Base-by-base conservation (phyloP, 2,797 vertebrate species). In the Rhynchonycteris naso region DNA sequence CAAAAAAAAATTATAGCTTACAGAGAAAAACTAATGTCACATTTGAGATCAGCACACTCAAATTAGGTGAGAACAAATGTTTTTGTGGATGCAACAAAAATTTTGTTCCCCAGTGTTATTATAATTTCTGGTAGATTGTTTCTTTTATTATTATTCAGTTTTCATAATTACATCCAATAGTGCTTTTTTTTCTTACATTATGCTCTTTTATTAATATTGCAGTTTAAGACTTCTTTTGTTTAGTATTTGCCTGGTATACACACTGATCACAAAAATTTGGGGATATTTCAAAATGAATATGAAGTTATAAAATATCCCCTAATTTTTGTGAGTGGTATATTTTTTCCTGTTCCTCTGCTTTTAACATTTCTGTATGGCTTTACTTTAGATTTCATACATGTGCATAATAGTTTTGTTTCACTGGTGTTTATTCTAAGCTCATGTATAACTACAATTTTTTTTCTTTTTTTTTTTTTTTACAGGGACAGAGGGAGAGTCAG, bases 331-430 rank as follows among this genome's bases (percentile, higher is more conserved):
- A 43, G 8, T 7, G 8, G 43, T 43, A 43, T 43, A 43, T 61
- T 84, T 76, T 59, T 33, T 54, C 66, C n/a, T 15, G 74, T 68
- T 28, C 91, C 63, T 85, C 21, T 79, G 43, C 83, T 80, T 88
- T 80, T 7, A 72, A 85, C 26, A 85, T 72, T 78, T 71, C 30
- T 85, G 26, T 54, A 33, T 69, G 71, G 24, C 30, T 94, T 88
- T 88, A 78, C 24, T n/a, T 91, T 93, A 50, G 6, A 13, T 76
- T 91, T 95, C 74, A 63, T 69, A 90, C 9, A 86, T 56, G 33
- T 84, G 56, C 22, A 66, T 82, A 88, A 56, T 66, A 16, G 15
- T 69, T 94, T 83, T 68, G 24, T 76, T 87, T 84, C 7, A 52
- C 66, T 56, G 18, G 12, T 28, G 85, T 92, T 95, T 81, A 88